Evolutionary conservation across 1,140 invertebrate genomes (phyloP).

Genomic region (Brachionus sp.): DNA sequence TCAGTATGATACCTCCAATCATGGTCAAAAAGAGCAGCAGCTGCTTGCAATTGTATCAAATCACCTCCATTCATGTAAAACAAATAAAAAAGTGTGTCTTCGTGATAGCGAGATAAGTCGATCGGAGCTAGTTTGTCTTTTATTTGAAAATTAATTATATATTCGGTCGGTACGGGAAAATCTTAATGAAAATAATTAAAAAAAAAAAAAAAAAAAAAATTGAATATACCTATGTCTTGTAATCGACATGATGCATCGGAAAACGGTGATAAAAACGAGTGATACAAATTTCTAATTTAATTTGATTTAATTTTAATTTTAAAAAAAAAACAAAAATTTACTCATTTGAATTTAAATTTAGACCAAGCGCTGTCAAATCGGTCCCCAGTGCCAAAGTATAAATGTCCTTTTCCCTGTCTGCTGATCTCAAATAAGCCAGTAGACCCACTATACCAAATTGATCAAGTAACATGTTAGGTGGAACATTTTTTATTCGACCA

Average conservation of each 20-base stretch:
- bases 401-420: slow-evolving; percentile 90
- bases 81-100: slow-evolving; percentile 97
- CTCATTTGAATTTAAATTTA: slow-evolving; percentile 95
- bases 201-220: too few species aligned
- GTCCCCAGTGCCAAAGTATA: slow-evolving; percentile 90
- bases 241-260: slow-evolving; percentile 92
- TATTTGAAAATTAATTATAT: slow-evolving; percentile 79
- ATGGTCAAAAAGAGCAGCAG: slow-evolving; percentile 90
- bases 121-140: slow-evolving; percentile 74
- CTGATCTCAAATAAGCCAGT: slow-evolving; percentile 90
- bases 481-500: slow-evolving; percentile 43
- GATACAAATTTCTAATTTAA: slow-evolving; percentile 71
- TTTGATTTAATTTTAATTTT: not conserved
- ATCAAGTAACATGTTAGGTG: slow-evolving; percentile 62
- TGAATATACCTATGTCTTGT: slow-evolving; percentile 74
- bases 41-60: slow-evolving; percentile 89
- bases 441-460: slow-evolving; percentile 98
- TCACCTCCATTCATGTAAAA: slow-evolving; percentile 99
- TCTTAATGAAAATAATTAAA: slow-evolving; percentile 63
- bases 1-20: slow-evolving; percentile 99
- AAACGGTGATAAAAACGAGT: slow-evolving; percentile 96
- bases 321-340: slow-evolving; percentile 50
- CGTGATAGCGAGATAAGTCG: slow-evolving; percentile 91
- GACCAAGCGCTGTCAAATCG: slow-evolving; percentile 89
- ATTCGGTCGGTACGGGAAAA: slow-evolving; percentile 96